Conservation (phyloP, 1,140 invertebrate species). For the Prorops nasuta region DNA sequence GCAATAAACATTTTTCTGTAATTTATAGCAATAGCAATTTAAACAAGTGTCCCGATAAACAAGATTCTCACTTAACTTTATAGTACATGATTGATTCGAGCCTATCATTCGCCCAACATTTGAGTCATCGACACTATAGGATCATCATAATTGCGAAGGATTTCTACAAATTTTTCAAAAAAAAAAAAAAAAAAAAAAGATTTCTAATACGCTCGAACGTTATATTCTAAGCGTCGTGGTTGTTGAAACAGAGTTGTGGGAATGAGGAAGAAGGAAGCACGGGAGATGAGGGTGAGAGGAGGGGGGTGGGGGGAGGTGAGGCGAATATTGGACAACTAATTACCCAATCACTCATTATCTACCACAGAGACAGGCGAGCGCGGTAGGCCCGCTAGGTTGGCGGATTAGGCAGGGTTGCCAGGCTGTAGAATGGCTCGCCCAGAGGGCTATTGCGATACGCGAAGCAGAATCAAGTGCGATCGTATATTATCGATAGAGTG, state of each 20-base stretch:
- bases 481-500: conserved; percentile 33
- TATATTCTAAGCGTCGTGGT: background rate
- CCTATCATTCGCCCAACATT: no score
- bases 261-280: background rate
- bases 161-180: no score
- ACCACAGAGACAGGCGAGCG: conserved; percentile 23
- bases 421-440: conserved; percentile 30
- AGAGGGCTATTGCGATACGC: conserved; percentile 36
- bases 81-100: no score
- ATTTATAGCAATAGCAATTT: no score
- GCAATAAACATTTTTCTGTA: no score
- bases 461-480: conserved; percentile 37
- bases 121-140: no score
- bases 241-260: background rate
- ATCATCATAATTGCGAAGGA: no score
- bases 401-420: conserved; percentile 20
- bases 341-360: conserved; percentile 46
- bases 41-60: no score
- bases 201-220: no score
- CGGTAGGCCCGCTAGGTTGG: conserved; percentile 23
- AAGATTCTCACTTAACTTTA: no score
- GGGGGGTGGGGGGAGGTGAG: conserved; percentile 1
- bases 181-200: no score
- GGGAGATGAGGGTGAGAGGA: background rate
- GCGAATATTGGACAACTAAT: conserved; percentile 44